Evolutionary conservation across 2,797 vertebrate genomes (phyloP), one percentile per base, ranked within the genome.

Genomic region (Pseudochromis fuscus): DNA sequence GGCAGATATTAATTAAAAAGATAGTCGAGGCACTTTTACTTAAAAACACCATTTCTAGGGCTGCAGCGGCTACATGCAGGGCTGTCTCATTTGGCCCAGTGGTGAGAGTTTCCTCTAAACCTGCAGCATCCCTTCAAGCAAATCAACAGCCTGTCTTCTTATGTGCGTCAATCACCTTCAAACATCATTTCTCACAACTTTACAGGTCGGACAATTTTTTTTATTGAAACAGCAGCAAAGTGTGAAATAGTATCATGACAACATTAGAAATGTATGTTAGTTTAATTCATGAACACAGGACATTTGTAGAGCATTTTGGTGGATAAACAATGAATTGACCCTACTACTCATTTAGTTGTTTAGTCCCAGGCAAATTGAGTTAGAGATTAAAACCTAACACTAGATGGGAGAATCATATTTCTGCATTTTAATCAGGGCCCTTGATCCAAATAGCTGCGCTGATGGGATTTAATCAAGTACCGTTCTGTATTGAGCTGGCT

Each of bases 1-100:
- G 93, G 87, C 89, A 87, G 85, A 91, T 90, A 86, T 88, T 93
- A 93, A 93, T 94, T 93, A 93, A 91, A 90, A 88, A 83, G 79
- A 86, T 86, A 78, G 85, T 76, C 33, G 45, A 79, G 67, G 67
- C 77, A 49, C 58, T 68, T 42, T 73, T 38, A 62, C 28, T 77
- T 64, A 56, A 79, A 85, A 82, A 79, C 55, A 82, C 16, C 5
- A 65, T 50, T 73, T 80, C 62, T 74, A 46, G 49, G 48, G 79
- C 65, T 67, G 63, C 60, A 38, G 64, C 16, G 10, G 40, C 49
- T 71, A 49, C 50, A 52, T 37, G 38, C 62, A 58, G 30, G 9
- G 16, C 49, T 23, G n/a, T 65, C 63, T 85, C 42, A 72, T 64
- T 82, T 62, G 58, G 72, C 66, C 62, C 50, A 9, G 16, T 64